Evolutionary conservation across 2,113 vertebrate species (phyloP), one percentile per base, ranked within the genome.

Genomic region (Zingel zingel): DNA sequence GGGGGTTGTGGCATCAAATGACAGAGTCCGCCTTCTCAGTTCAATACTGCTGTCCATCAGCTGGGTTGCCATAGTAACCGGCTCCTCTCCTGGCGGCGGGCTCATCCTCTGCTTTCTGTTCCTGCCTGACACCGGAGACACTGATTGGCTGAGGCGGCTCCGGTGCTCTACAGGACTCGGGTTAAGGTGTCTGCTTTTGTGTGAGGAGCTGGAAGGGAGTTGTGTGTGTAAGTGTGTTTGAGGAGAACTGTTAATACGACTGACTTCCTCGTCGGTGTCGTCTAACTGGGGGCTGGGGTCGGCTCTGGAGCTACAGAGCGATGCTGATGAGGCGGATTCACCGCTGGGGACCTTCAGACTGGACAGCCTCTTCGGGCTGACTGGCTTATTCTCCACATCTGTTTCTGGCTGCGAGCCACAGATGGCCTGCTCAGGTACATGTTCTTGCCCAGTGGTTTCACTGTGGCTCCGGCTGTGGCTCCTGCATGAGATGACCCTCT

Each of bases 81-180:
- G 50, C 6, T 97, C 96, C 0, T 96, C 94, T 82, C 97, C 97
- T 13, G 93, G 74, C 0, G 97, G 98, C 81, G 98, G 98, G 84
- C 98, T 99, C 96, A 97, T 95, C 88, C 98, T 97, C 93, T 98
- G 97, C 94, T 99, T 99, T 86, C 96, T 94, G 86, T 82, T 90
- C 85, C 71, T 79, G 71, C 79, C 85, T n/a, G 95, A 95, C 0
- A 94, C 92, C 0, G 96, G 97, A 0, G 96, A 95, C 58, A 96
- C 96, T 0, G 65, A 76, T 53, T 88, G 95, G 75, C 86, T 91
- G 95, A 85, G 80, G 56, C 86, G 92, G 71, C 86, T 73, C 69
- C 82, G 87, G 84, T 93, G 94, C 18, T 76, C 93, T 69, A 93
- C 91, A 0, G 90, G 89, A 39, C 88, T 93, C 3, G 94, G 72